phyloP scores from a whole-genome alignment of 2,888 invertebrate genomes.

The Agrochola lota region DNA sequence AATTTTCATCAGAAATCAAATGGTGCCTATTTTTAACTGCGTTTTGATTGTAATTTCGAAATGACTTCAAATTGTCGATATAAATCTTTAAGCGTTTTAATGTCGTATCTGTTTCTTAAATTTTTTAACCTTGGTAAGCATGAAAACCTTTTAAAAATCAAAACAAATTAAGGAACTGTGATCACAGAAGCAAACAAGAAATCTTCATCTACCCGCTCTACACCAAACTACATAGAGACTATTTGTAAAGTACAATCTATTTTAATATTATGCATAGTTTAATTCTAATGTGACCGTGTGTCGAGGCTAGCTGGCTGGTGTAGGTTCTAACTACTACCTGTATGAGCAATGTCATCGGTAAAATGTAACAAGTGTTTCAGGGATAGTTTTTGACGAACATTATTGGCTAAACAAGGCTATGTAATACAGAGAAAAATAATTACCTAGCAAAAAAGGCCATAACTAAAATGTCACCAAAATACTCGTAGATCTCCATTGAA shows the following conservation, averaged over 20 bases:
- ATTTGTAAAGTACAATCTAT: constrained; percentile 34
- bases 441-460: too few species aligned
- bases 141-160: too few species aligned
- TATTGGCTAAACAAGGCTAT: not conserved
- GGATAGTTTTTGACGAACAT: constrained; percentile 11
- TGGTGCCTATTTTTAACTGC: constrained; percentile 16
- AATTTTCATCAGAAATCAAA: constrained; percentile 34
- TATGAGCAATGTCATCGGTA: constrained; percentile 28
- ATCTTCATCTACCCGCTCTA: not conserved
- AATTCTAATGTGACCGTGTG: constrained; percentile 48
- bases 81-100: too few species aligned
- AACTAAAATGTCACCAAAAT: not conserved
- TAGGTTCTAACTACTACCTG: constrained; percentile 31
- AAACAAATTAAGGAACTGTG: not conserved
- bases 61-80: too few species aligned
- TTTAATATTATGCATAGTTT: constrained; percentile 44
- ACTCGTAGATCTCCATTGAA: not conserved
- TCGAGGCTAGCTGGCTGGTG: constrained; percentile 36
- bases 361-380: constrained; percentile 30
- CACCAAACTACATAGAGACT: not conserved
- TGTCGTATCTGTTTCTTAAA: not conserved
- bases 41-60: constrained; percentile 33
- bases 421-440: not conserved
- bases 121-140: not conserved
- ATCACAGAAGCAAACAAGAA: not conserved